These are phyloP conservation scores for Drosophila mayri DNA, from an alignment of 1,140 invertebrate genomes.

Conservation along the genomic window DNA sequence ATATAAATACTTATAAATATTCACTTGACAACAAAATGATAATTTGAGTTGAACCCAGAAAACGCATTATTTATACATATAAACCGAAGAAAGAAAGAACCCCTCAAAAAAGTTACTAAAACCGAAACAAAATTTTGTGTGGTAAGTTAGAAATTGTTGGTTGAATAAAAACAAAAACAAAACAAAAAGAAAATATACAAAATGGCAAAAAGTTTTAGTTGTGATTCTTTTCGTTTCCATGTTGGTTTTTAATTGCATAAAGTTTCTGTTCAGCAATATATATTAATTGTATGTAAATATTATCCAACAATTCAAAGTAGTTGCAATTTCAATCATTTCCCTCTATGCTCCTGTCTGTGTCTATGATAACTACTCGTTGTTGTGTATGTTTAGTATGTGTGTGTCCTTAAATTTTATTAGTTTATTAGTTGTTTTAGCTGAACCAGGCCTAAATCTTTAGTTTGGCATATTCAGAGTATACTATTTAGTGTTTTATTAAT, in stretches of 20 bases:
- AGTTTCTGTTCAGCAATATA: conserved; percentile 61
- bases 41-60: conserved; percentile 51
- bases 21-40: conserved; percentile 70
- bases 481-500: conserved; percentile 1
- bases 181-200: conserved; percentile 44
- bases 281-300: conserved; percentile 45
- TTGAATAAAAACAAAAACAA: conserved; percentile 62
- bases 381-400: conserved; percentile 32
- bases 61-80: conserved; percentile 70
- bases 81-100: conserved; percentile 52
- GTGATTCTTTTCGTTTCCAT: conserved; percentile 45
- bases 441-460: conserved; percentile 14
- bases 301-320: conserved; percentile 49
- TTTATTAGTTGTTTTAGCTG: conserved; percentile 17
- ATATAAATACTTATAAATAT: conserved; percentile 77
- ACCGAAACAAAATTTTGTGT: conserved; percentile 84
- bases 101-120: conserved; percentile 64
- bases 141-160: conserved; percentile 84
- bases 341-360: conserved; percentile 41
- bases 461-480: conserved; percentile 28
- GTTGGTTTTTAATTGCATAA: conserved; percentile 78
- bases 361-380: conserved; percentile 31
- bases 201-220: conserved; percentile 57
- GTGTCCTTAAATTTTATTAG: neutral
- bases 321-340: conserved; percentile 57